These are phyloP conservation scores for Vanacampus margaritifer DNA, from an alignment of 2,113 vertebrate genomes.

Conservation along the genomic window DNA sequence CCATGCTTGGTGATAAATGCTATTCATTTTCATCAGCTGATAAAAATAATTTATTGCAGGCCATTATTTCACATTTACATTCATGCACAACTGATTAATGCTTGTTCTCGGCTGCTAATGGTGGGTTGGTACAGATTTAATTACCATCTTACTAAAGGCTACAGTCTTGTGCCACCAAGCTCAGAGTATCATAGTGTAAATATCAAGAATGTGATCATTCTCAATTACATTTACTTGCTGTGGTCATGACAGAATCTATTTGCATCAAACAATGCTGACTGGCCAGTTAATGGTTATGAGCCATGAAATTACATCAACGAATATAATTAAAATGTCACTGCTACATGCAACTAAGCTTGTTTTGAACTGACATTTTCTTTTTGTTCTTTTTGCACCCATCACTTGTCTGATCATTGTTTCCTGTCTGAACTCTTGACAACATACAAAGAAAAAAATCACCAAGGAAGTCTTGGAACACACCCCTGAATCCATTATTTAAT, in stretches of 20 bases:
- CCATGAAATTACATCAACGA: conserved; percentile 49
- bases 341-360: conserved; percentile 1
- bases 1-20: not conserved
- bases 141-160: conserved; percentile 2
- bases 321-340: conserved; percentile 40
- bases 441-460: not conserved
- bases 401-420: not conserved
- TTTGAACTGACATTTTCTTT: conserved; percentile 35
- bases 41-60: conserved; percentile 1
- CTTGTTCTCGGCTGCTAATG: not conserved
- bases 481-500: not conserved
- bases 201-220: conserved; percentile 25
- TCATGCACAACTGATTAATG: conserved; percentile 8
- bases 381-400: conserved; percentile 24
- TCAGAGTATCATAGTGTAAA: conserved; percentile 20
- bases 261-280: conserved; percentile 35
- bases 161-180: not conserved
- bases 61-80: conserved; percentile 2
- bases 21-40: not conserved
- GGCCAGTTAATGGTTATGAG: conserved; percentile 42
- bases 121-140: conserved; percentile 5
- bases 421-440: conserved; percentile 5
- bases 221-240: conserved; percentile 29
- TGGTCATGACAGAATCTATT: conserved; percentile 32
- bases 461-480: not conserved